Conservation (phyloP, 2,113 vertebrate genomes). For the Urocolius indicus region DNA sequence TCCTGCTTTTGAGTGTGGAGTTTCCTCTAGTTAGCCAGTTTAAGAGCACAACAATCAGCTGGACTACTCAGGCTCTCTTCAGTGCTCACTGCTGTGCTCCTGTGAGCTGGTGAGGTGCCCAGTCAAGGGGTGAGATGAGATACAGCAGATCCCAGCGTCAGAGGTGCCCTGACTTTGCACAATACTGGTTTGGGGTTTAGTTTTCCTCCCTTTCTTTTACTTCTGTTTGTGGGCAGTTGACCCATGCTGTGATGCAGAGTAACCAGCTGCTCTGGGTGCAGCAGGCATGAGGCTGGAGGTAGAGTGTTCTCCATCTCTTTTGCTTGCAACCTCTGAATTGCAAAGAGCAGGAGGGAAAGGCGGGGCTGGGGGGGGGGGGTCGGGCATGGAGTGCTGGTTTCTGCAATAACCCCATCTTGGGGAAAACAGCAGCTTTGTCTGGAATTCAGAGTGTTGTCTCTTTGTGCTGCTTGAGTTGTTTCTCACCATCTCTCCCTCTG, state of each 20-base stretch:
- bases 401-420: not conserved
- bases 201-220: not conserved
- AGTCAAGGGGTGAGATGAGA: not conserved
- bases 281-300: not conserved
- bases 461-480: not conserved
- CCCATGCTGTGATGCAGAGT: rapidly evolving
- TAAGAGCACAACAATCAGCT: not conserved
- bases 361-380: too few relatives aligned
- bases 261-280: not conserved
- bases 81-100: rapidly evolving
- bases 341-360: not conserved
- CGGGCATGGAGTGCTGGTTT: rapidly evolving
- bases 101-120: rapidly evolving
- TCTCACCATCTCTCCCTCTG: not conserved
- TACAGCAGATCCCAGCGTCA: not conserved
- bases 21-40: not conserved
- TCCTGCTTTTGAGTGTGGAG: rapidly evolving
- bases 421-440: not conserved
- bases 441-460: not conserved
- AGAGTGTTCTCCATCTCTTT: not conserved
- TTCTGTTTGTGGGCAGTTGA: not conserved
- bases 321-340: rapidly evolving
- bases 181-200: not conserved
- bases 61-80: not conserved
- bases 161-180: not conserved